Evolutionary conservation across 2,888 invertebrate species (phyloP), one percentile per base, ranked within the genome.

Genomic region (Drosophila falleni): DNA sequence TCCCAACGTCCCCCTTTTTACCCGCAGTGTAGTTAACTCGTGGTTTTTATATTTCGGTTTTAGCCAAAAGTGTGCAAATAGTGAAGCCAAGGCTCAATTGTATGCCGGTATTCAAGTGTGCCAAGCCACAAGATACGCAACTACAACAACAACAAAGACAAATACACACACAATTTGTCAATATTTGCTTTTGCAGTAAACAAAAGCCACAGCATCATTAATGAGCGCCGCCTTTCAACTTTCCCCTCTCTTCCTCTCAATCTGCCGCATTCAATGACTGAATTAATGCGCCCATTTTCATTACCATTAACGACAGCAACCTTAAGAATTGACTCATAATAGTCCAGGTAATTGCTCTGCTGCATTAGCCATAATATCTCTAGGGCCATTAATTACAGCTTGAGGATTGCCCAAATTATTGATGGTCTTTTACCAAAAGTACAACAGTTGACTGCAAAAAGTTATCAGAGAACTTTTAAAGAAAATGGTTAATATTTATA

Each of bases 81-180:
- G 39, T 47, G 71, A 47, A 10, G 33, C 0, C 13, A 35, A 35
- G 44, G 55, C 35, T 56, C 56, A 46, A 74, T 80, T 80, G 76
- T 65, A 47, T 67, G 72, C 51, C 64, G 61, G 46, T 56, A 46
- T 61, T 70, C 19, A 69, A 64, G 68, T 83, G 81, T 67, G 81
- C 69, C 75, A 75, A 66, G 59, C 68, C 54, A 41, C 73, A 63
- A 71, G 46, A 56, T 16, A 64, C 61, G 44, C 41, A 59, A 41
- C 41, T 16, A 49, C 6, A 59, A 72, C 35, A 41, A 37, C 23
- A 55, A 33, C 23, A 26, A 41, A 29, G 16, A 26, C 39, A 33
- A 9, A 46, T 13, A 56, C 50, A 37, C 31, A 44, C 19, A 53
- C 58, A 64, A 71, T 71, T 79, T 50, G 72, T 65, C 72, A 79